Percentiles rank a stretch among this genome's conserved stretches.
phyloP scores from a whole-genome alignment of 2,888 invertebrate genomes.

The Rotaria socialis region DNA sequence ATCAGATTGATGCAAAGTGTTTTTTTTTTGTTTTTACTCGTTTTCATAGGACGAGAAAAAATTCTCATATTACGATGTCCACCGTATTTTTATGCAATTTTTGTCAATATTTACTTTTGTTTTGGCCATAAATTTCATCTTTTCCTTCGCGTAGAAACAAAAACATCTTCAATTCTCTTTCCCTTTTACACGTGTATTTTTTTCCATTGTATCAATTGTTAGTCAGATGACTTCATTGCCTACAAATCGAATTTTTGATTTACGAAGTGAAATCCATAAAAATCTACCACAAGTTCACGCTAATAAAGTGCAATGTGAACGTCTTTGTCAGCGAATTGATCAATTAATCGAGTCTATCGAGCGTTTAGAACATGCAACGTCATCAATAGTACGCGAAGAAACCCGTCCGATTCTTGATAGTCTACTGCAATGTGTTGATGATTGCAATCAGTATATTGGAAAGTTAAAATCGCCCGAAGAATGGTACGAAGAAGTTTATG shows the following conservation, averaged over 20 bases:
- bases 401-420: background rate
- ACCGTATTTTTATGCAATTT: too few relatives aligned
- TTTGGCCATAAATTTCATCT: too few relatives aligned
- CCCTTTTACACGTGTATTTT: background rate
- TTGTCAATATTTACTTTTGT: too few relatives aligned
- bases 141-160: too few relatives aligned
- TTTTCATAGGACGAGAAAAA: too few relatives aligned
- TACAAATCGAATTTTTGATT: background rate
- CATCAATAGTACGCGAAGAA: background rate
- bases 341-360: background rate
- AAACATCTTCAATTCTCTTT: background rate
- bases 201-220: background rate
- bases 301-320: constrained; percentile 3
- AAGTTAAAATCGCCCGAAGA: background rate
- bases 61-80: too few relatives aligned
- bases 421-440: background rate
- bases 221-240: background rate
- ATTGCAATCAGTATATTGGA: background rate
- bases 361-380: background rate
- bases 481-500: background rate
- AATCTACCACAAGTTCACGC: background rate
- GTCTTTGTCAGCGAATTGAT: background rate
- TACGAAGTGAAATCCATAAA: background rate
- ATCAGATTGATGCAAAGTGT: too few relatives aligned
- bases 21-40: too few relatives aligned